Evolutionary conservation across 2,797 vertebrate genomes (phyloP).

Genomic region (Florisuga fusca): DNA sequence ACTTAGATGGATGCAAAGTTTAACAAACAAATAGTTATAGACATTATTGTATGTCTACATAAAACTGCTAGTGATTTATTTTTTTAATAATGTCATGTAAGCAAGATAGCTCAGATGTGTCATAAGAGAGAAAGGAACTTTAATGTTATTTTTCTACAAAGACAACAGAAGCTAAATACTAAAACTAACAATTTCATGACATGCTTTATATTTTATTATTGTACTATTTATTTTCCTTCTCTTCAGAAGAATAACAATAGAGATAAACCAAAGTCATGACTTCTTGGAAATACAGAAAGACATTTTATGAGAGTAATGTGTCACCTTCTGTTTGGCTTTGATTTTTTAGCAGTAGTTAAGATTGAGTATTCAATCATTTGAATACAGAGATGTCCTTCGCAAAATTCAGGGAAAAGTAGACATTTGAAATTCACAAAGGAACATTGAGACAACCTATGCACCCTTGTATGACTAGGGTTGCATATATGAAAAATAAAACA

Average conservation of each 20-base stretch:
- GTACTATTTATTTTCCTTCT: not conserved
- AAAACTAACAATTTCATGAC: not conserved
- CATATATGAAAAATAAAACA: not conserved
- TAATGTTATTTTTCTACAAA: not conserved
- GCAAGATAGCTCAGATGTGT: not conserved
- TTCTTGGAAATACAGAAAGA: not conserved
- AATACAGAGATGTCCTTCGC: not conserved
- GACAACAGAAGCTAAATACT: not conserved
- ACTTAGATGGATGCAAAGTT: not conserved
- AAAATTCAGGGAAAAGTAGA: not conserved
- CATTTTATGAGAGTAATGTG: not conserved
- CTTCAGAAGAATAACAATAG: not conserved
- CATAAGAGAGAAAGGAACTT: not conserved
- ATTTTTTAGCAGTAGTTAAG: not conserved
- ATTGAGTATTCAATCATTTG: not conserved
- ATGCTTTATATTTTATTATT: not conserved
- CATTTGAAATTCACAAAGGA: not conserved
- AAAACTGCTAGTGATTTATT: constrained; percentile 10
- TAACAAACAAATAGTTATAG: not conserved
- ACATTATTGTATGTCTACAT: not conserved
- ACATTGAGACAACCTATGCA: rapidly evolving
- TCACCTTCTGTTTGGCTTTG: not conserved
- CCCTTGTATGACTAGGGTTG: not conserved
- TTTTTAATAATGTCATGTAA: constrained; percentile 33
- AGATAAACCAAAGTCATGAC: not conserved